These are phyloP conservation scores for Heptranchias perlo DNA, from an alignment of 2,113 vertebrate species.

Conservation along the genomic window DNA sequence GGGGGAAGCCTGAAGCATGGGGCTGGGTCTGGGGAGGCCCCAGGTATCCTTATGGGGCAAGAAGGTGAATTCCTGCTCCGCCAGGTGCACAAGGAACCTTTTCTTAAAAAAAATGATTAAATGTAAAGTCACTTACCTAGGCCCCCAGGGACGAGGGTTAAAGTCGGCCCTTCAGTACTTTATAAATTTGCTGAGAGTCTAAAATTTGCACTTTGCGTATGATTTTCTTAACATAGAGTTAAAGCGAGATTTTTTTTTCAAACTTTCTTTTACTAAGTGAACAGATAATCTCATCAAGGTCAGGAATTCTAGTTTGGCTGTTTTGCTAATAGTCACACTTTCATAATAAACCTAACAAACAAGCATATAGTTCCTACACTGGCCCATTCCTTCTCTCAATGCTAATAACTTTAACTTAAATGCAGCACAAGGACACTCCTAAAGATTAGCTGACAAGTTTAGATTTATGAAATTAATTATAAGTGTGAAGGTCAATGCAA, in stretches of 20 bases:
- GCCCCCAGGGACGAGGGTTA: too few relatives aligned
- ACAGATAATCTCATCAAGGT: neutral
- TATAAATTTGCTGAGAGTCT: neutral
- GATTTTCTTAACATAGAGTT: neutral
- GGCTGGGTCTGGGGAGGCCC: too few relatives aligned
- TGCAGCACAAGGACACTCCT: slow-evolving; percentile 1
- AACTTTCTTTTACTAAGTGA: neutral
- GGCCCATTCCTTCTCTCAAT: neutral
- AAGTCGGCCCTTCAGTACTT: neutral
- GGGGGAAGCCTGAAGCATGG: too few relatives aligned
- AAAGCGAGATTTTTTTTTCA: neutral
- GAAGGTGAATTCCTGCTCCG: too few relatives aligned
- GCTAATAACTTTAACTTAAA: neutral
- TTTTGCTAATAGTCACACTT: neutral
- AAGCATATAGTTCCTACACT: neutral
- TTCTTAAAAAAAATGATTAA: too few relatives aligned
- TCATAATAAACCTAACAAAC: neutral
- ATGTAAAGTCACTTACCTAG: too few relatives aligned
- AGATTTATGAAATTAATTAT: slow-evolving; percentile 36
- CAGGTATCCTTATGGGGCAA: too few relatives aligned
- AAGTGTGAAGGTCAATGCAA: slow-evolving; percentile 18
- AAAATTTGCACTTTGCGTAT: neutral
- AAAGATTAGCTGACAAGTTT: slow-evolving; percentile 28
- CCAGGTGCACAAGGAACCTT: too few relatives aligned
- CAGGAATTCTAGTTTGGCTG: neutral